Base-by-base conservation (phyloP, 2,888 invertebrate genomes). In the Nymphalis urticae region DNA sequence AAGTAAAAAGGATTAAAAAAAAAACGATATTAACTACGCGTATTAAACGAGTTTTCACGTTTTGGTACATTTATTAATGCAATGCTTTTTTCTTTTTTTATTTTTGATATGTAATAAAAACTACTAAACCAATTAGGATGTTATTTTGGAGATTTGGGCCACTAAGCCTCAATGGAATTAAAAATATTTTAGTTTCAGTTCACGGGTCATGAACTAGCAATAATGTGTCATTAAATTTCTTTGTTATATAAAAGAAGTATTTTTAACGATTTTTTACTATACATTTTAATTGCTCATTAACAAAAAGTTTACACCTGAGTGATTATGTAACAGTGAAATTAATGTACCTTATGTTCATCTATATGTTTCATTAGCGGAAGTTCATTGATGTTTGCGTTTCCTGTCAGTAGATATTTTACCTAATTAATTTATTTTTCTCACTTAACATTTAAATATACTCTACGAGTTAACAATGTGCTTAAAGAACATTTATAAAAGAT, bases 31-130 rank as follows among this genome's bases (percentile, higher is more conserved):
- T 51, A 24, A 42, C 47, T 16, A 24, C 16, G 53, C 64, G 65
- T 60, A 59, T 53, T 48, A 61, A 66, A 56, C 36, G 61, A 61
- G 51, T 66, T 71, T 66, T 66, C 59, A 61, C 27, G 63, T 64
- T 68, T 72, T 72, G 21, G 65, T 72, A 66, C 62, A 62, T 66
- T 47, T 51, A 61, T 42, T 42, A 53, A 27, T 62, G 51, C 62
- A 53, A 64, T 53, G 62, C 36, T 64, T 21, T 58, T 48, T 61
- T 27, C 66, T 66, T 69, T 64, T 61, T 62, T 59, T 51, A 42
- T 9, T 42, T 42, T 42, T 10, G 9, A 42, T 13, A 42, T 42
- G 10, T 13, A 42, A 42, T 42, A 42, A 3, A 42, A 42, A 42
- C 13, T 42, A 42, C 13, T 13, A 4, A 42, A 13, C 10, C 13